A percentile compares a stretch with the other conserved stretches of the same genome.
These are phyloP conservation scores for Xestia rhomboidea DNA, from an alignment of 2,888 invertebrate genomes.

Conservation along the genomic window DNA sequence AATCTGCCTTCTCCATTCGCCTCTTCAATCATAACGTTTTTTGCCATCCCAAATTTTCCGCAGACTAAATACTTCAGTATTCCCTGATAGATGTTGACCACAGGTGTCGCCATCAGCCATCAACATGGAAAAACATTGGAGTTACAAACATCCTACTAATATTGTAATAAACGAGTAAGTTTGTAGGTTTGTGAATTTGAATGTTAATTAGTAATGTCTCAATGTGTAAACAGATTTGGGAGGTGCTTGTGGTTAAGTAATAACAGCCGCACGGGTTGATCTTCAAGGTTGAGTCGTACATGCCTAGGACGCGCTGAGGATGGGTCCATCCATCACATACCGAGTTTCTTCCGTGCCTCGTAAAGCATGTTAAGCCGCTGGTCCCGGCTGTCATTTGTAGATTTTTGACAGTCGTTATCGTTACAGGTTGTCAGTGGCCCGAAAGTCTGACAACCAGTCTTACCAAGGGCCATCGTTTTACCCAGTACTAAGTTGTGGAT, in stretches of 20 bases:
- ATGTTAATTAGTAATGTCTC: background rate
- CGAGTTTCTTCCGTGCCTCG: background rate
- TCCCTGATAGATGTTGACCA: conserved; percentile 30
- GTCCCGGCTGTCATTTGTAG: background rate
- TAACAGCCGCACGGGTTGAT: background rate
- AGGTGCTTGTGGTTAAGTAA: background rate
- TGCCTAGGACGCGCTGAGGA: background rate
- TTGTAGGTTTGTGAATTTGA: background rate
- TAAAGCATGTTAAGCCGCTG: background rate
- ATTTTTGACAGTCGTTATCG: background rate
- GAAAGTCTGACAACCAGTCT: background rate
- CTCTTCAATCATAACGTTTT: background rate
- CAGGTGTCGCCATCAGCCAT: conserved; percentile 47
- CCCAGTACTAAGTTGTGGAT: background rate
- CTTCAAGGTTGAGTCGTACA: background rate
- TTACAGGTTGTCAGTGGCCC: too few relatives aligned
- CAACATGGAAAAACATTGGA: conserved; percentile 50
- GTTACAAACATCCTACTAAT: conserved; percentile 24
- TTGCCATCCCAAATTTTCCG: conserved; percentile 2
- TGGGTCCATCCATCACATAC: background rate
- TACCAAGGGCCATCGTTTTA: background rate
- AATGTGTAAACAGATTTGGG: background rate
- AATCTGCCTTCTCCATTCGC: background rate
- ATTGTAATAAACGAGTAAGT: background rate
- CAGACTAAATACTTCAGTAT: conserved; percentile 1